Percentiles rank a stretch among this genome's conserved stretches.
Evolutionary conservation across 2,113 vertebrate genomes (phyloP).

Genomic region (Mormyrus iriodes): DNA sequence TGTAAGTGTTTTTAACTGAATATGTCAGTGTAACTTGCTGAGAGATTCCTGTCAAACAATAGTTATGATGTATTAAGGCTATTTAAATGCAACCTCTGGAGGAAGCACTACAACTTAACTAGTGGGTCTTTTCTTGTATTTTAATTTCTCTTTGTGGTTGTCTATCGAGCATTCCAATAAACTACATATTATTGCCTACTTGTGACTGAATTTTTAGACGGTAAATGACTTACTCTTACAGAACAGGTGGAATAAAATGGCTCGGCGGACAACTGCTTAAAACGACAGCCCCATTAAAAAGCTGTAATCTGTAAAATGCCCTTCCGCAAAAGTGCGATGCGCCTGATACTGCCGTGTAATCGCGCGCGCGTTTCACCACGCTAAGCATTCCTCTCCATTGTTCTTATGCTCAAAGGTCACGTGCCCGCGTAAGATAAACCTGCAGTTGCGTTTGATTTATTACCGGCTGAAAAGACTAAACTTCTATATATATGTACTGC

Average conservation of each 20-base stretch:
- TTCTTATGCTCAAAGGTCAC: neutral
- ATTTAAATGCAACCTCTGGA: neutral
- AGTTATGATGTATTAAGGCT: neutral
- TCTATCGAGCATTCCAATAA: neutral
- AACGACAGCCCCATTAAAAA: neutral
- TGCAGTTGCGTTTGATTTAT: neutral
- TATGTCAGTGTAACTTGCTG: neutral
- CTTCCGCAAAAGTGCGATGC: neutral
- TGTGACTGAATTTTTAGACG: neutral
- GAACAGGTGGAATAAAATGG: neutral
- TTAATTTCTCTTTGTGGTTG: neutral
- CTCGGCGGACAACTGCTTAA: neutral
- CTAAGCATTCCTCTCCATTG: neutral
- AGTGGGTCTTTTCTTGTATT: neutral
- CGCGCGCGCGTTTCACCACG: neutral
- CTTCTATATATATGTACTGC: neutral
- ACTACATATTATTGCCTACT: neutral
- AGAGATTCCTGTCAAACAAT: neutral
- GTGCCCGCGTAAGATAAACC: neutral
- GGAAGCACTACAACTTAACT: neutral
- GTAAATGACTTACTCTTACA: neutral
- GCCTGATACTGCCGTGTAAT: neutral
- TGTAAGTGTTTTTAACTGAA: neutral
- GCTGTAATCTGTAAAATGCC: neutral
- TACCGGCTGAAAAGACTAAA: neutral